Base-by-base conservation (phyloP, 2,797 vertebrate genomes). In the Orestias chungarensis region DNA sequence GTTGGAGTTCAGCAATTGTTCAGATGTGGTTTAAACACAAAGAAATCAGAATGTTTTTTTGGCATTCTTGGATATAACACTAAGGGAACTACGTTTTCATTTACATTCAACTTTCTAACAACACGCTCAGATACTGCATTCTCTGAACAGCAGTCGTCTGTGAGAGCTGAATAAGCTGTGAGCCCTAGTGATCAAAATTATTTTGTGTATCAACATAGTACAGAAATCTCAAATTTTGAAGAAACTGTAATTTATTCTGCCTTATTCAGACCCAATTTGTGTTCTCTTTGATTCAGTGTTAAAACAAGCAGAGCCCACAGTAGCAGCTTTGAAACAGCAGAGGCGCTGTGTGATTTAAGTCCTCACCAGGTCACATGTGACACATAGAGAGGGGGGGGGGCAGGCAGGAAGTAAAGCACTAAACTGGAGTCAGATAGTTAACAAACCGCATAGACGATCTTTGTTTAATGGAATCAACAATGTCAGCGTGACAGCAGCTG, bases 341-440 rank as follows among this genome's bases (percentile, higher is more conserved):
- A 71, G 91, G 91, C 91, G 88, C 89, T 87, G 87, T 86, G 64
- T 0, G 35, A 38, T 44, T 40, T 31, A 3, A 29, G 35, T 50
- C 1, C 54, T 5, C 55, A 44, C 18, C 1, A 3, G 75, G 78
- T 90, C 83, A 90, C 85, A 47, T 86, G 84, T 71, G 78, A 73
- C 52, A 67, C 2, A 0, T 7, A 82, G 82, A 82, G 84, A 83
- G 65, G 43, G 31, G n/a, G 18, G 23, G 43, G 64, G 61, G 87
- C 0, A n/a, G n/a, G n/a, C n/a, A 83, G 88, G 89, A 93, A 92
- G 86, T 82, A 9, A 9, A 55, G 3, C 44, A 3, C 33, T 1
- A 12, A 33, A 7, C 0, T 31, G 66, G 6, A 7, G 25, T 3
- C 47, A 15, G 17, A 50, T 46, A 68, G 50, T 44, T 29, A 70